Evolutionary conservation across 2,113 vertebrate species (phyloP), one percentile per base, ranked within the genome.

Genomic region (Triplophysa rosa): DNA sequence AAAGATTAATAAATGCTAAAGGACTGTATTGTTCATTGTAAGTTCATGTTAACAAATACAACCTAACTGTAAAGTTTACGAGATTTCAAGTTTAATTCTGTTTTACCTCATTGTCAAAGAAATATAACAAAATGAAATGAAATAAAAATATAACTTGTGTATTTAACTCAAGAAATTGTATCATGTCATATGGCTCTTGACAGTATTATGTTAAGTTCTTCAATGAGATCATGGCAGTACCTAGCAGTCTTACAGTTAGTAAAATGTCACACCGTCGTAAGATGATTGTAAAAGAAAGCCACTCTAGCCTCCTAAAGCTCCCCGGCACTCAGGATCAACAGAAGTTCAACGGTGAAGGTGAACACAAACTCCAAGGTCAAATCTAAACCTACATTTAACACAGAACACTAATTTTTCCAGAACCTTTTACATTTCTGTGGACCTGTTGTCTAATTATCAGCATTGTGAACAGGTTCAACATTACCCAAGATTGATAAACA

Each of bases 261-360:
- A 11, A 56, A 56, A 72, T 77, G 74, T 72, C 78, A 77, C 21
- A 3, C 61, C 66, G 59, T 24, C 59, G 6, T 77, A 66, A 76
- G 66, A 59, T 59, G 77, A 75, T 64, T 69, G 65, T 54, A 45
- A 78, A 83, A 77, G 17, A 81, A 81, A 77, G 47, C 56, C 54
- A 54, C 79, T 74, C 56, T 63, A 59, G 74, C 66, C 14, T 68
- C 26, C 54, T 78, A 74, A 79, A 78, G 67, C 79, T 45, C 52
- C 17, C 16, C 13, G 19, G 21, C 42, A 26, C 71, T 2, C 4
- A 40, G n/a, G 66, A 71, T 71, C 61, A 66, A 45, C 47, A 59
- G 2, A n/a, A 59, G 45, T 64, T 73, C 19, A 56, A 10, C 11
- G 8, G 68, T 40, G 40, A 78, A 73, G 71, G 21, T 45, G 37